A percentile compares a stretch with the other conserved stretches of the same genome.
phyloP scores from a whole-genome alignment of 2,113 vertebrate genomes.

The Zosterops japonicus region DNA sequence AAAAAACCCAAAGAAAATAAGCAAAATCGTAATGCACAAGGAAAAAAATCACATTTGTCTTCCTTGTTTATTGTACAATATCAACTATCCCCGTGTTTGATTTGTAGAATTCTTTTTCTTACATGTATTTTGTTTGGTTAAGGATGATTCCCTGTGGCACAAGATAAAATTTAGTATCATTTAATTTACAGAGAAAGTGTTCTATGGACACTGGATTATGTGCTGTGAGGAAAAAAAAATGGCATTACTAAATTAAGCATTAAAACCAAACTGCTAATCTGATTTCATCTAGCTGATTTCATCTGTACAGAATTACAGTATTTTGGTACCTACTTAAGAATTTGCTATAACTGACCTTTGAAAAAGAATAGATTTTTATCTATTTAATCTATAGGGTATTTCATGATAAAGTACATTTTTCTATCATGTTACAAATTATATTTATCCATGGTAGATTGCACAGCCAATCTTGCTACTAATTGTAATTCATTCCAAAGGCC shows the following conservation, averaged over 20 bases:
- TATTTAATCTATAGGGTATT: not conserved
- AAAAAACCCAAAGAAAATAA: not conserved
- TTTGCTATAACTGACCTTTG: not conserved
- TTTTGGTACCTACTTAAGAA: not conserved
- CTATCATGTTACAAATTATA: not conserved
- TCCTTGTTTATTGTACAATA: not conserved
- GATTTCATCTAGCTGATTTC: not conserved
- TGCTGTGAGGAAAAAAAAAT: not conserved
- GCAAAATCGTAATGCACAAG: not conserved
- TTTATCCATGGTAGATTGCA: not conserved
- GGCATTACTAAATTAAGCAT: slow-evolving; percentile 14
- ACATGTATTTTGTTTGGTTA: not conserved
- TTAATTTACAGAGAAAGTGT: not conserved
- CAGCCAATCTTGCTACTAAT: not conserved
- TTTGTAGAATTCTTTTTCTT: not conserved
- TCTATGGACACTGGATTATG: slow-evolving; percentile 29
- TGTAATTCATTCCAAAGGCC: not conserved
- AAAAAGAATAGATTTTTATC: not conserved
- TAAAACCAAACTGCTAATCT: slow-evolving; percentile 26
- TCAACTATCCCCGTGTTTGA: not conserved
- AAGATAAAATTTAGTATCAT: not conserved
- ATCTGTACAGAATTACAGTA: not conserved
- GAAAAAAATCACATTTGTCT: not conserved
- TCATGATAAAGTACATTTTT: not conserved
- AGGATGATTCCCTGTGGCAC: not conserved